A percentile compares a stretch with the other conserved stretches of the same genome.
Evolutionary conservation across 1,140 invertebrate species (phyloP).

Genomic region (Pseudomyrmex concolor): DNA sequence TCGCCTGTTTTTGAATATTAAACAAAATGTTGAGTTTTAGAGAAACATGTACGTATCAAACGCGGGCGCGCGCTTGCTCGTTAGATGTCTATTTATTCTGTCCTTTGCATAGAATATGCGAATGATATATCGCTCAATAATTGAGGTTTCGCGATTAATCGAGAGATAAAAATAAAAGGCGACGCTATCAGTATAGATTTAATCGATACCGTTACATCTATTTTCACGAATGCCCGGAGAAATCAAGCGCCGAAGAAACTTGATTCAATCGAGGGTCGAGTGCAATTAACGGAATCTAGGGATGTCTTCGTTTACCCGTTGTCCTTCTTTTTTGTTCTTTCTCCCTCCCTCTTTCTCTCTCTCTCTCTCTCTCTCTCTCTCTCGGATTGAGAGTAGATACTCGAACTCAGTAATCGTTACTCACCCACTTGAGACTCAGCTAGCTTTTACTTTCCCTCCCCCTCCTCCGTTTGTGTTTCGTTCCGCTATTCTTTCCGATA

Average conservation of each 20-base stretch:
- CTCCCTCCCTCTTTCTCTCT: constrained; percentile 25
- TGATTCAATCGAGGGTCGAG: constrained; percentile 59
- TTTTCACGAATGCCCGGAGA: constrained; percentile 10
- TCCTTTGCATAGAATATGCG: neutral
- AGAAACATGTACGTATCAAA: neutral
- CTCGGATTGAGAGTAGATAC: constrained; percentile 35
- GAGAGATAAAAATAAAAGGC: neutral
- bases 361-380: constrained; percentile 33
- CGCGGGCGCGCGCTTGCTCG: neutral
- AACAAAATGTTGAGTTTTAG: too few relatives aligned
- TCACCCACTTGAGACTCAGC: constrained; percentile 41
- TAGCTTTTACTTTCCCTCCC: neutral
- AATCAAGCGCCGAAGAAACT: constrained; percentile 50
- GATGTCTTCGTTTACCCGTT: constrained; percentile 3
- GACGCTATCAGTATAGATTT: neutral
- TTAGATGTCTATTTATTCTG: neutral
- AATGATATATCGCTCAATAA: neutral
- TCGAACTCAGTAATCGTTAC: constrained; percentile 61
- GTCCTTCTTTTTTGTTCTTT: constrained; percentile 1
- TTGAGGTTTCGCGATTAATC: constrained; percentile 27
- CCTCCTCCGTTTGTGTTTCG: constrained; percentile 17
- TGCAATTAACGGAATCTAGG: constrained; percentile 63
- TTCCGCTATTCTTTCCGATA: constrained; percentile 12
- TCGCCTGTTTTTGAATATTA: too few relatives aligned
- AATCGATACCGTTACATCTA: neutral